Evolutionary conservation across 2,888 invertebrate genomes (phyloP), one percentile per base, ranked within the genome.

Genomic region (Drosophila crucigera): DNA sequence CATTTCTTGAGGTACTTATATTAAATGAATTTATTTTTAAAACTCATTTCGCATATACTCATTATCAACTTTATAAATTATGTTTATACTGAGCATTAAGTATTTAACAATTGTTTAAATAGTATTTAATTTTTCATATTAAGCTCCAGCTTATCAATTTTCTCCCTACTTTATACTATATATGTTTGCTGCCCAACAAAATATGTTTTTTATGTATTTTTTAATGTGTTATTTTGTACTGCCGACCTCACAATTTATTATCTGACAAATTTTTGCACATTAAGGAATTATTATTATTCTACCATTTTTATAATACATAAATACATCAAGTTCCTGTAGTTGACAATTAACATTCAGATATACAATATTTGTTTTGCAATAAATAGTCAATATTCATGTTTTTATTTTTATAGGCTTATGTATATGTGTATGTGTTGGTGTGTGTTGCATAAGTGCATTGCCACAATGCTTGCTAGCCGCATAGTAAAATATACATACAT

Each of bases 321-420:
- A 77, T 65, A 76, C 77, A 80, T 31, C 62, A 59, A 76, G 52
- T 77, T 80, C 78, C 77, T 77, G 77, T 80, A 80, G 73, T 73
- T 82, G 68, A 69, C 73, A 74, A 60, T 70, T 70, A 80, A 76
- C 77, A 83, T 70, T 83, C 62, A 82, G 74, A 71, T 77, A 68
- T 39, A 37, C 22, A 56, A 39, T 60, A 58, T 67, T 30, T 70
- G 3, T 25, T 41, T 47, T 55, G 35, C 41, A 52, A 59, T 65
- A 59, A 76, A 39, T 25, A 54, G 47, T 62, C 49, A 49, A 66
- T 61, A 58, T 33, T 59, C 33, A 50, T 33, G 49, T 61, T 37
- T 43, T 16, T 35, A 30, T 28, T 25, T 55, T 58, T 55, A 59
- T 69, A 56, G 54, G 50, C 58, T 50, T 68, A 39, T 61, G 52